phyloP scores from a whole-genome alignment of 2,113 vertebrate species.

The Delphinus delphis region DNA sequence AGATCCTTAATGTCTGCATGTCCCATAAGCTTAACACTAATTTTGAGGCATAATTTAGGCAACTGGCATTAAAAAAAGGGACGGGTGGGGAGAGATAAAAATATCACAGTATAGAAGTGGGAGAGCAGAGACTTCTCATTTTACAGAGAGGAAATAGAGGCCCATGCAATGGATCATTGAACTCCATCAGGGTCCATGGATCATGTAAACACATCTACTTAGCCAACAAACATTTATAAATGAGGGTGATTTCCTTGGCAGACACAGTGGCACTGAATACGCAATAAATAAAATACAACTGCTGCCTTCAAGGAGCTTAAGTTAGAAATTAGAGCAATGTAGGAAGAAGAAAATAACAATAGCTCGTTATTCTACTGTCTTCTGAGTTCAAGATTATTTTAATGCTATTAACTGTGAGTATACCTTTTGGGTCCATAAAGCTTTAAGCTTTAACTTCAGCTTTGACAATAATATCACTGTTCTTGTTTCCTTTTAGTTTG shows the following conservation, averaged over 20 bases:
- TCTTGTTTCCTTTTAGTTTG: background rate
- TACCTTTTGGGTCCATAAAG: background rate
- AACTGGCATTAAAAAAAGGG: background rate
- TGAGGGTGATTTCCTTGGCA: constrained; percentile 5
- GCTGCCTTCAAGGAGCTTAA: constrained; percentile 31
- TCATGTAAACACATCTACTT: constrained; percentile 3
- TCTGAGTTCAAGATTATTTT: background rate
- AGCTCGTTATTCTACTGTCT: background rate
- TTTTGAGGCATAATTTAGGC: constrained; percentile 59
- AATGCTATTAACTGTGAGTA: background rate
- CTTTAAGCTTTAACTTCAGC: background rate
- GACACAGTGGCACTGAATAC: background rate
- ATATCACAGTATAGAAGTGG: constrained; percentile 26
- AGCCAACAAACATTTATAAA: background rate
- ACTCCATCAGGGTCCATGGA: background rate
- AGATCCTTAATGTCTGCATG: constrained; percentile 53
- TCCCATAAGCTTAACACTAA: constrained; percentile 58
- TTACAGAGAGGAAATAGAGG: background rate
- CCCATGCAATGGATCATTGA: background rate
- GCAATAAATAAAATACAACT: constrained; percentile 29
- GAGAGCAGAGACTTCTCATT: background rate
- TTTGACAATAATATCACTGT: background rate
- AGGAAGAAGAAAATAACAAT: background rate
- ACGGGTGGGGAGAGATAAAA: constrained; percentile 19
- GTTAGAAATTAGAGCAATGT: background rate